Percentiles rank a stretch among this genome's conserved stretches.
Evolutionary conservation across 2,113 vertebrate genomes (phyloP).

Genomic region (Tychaedon coryphoeus): DNA sequence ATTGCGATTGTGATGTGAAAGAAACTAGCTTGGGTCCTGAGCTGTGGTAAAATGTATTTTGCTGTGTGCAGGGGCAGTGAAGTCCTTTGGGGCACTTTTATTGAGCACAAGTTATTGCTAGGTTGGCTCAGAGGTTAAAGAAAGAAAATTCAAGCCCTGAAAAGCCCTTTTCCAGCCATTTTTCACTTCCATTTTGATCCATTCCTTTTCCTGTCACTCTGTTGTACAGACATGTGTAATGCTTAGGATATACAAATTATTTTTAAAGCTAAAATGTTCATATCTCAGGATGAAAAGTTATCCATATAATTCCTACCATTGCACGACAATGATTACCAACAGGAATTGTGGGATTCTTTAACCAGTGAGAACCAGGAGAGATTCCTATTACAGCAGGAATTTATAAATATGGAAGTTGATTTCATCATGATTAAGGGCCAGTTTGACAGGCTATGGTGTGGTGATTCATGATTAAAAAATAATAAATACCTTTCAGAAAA

Average conservation of each 20-base stretch:
- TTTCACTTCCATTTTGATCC: not conserved
- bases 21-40: not conserved
- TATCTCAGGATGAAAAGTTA: not conserved
- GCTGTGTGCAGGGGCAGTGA: not conserved
- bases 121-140: not conserved
- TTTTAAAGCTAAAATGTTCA: not conserved
- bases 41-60: not conserved
- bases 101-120: not conserved
- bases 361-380: not conserved
- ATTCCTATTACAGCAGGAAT: not conserved
- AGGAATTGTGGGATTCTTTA: not conserved
- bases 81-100: not conserved
- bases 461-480: not conserved
- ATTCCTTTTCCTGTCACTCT: not conserved
- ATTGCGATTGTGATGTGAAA: not conserved
- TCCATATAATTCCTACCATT: not conserved
- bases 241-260: not conserved
- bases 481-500: not conserved
- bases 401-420: not conserved
- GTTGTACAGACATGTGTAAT: not conserved
- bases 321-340: accelerated
- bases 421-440: not conserved
- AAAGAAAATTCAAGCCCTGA: not conserved
- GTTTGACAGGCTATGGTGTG: not conserved
- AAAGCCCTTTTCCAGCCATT: not conserved